A percentile compares a stretch with the other conserved stretches of the same genome.
Conservation (phyloP, 2,888 invertebrate genomes). For the Nymphalis c-album region DNA sequence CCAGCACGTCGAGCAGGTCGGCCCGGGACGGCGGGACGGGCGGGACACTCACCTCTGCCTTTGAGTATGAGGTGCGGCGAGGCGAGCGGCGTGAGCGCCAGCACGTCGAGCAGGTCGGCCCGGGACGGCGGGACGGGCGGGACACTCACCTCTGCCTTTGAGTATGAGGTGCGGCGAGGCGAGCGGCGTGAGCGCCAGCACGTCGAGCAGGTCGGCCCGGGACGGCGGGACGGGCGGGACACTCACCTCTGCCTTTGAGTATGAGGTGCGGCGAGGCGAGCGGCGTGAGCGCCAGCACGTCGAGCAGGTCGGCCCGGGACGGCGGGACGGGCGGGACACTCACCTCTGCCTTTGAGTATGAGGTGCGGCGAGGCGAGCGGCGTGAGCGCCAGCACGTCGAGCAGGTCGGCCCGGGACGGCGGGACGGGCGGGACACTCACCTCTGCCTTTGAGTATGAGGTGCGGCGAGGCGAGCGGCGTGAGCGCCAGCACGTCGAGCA, state of each 20-base stretch:
- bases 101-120: too few relatives aligned
- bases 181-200: slow-evolving; percentile 90
- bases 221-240: slow-evolving; percentile 86
- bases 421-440: neutral
- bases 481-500: slow-evolving; percentile 92
- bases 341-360: slow-evolving; percentile 88
- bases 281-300: slow-evolving; percentile 92
- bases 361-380: slow-evolving; percentile 58
- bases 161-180: slow-evolving; percentile 90
- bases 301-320: slow-evolving; percentile 90
- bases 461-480: slow-evolving; percentile 90
- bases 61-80: too few relatives aligned
- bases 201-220: slow-evolving; percentile 94
- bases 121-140: slow-evolving; percentile 84
- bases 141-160: slow-evolving; percentile 85
- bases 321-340: slow-evolving; percentile 82
- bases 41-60: too few relatives aligned
- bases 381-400: slow-evolving; percentile 8
- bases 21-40: too few relatives aligned
- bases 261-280: slow-evolving; percentile 91
- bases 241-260: slow-evolving; percentile 87
- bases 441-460: slow-evolving; percentile 88
- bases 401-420: slow-evolving; percentile 86
- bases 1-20: too few relatives aligned
- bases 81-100: too few relatives aligned